phyloP scores from a whole-genome alignment of 2,113 vertebrate species.

The Sclerurus mexicanus region DNA sequence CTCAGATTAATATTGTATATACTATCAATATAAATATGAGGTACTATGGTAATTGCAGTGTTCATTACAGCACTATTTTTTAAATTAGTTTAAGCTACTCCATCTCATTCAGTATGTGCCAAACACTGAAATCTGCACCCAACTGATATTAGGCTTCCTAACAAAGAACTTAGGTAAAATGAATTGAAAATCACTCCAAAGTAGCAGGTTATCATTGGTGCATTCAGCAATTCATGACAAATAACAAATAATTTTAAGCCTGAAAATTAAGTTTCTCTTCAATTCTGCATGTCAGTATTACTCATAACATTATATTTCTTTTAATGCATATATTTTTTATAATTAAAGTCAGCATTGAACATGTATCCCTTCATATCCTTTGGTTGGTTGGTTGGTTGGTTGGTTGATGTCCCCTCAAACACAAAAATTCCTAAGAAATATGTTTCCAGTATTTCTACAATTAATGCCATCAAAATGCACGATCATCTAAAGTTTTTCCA shows the following conservation, averaged over 20 bases:
- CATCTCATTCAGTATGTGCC: not conserved
- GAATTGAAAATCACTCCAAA: not conserved
- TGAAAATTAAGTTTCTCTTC: not conserved
- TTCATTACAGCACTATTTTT: not conserved
- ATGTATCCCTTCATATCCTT: not conserved
- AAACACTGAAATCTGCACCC: not conserved
- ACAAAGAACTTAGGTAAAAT: not conserved
- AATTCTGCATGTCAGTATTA: not conserved
- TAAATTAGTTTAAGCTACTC: not conserved
- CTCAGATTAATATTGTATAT: not conserved
- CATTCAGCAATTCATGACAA: not conserved
- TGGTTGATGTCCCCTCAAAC: not conserved
- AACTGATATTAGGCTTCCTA: not conserved
- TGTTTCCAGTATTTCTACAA: not conserved
- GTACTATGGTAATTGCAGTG: not conserved
- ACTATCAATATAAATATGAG: not conserved
- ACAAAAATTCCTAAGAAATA: not conserved
- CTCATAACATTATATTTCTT: not conserved
- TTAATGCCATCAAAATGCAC: not conserved
- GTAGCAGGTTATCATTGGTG: not conserved
- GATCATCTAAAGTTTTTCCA: not conserved
- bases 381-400: not conserved
- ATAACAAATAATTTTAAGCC: not conserved
- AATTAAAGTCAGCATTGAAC: not conserved
- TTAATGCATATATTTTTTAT: not conserved